These are phyloP conservation scores for Drosophila erecta DNA, from an alignment of 1,140 invertebrate genomes.

Conservation along the genomic window DNA sequence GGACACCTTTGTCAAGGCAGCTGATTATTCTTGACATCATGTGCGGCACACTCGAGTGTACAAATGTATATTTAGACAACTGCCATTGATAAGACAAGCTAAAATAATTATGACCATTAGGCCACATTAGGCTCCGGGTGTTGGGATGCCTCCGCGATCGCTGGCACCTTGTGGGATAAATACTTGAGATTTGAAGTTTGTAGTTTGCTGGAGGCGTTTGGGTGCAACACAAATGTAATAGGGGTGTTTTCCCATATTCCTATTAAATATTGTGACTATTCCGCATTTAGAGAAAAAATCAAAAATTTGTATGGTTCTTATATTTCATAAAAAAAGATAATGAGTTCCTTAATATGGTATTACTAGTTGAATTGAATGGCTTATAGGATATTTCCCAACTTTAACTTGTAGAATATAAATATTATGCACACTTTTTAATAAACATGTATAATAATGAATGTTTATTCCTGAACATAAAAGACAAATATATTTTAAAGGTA, in stretches of 20 bases:
- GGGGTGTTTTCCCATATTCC: background rate
- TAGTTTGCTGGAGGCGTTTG: conserved; percentile 3
- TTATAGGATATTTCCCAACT: too few relatives aligned
- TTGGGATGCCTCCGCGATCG: conserved; percentile 35
- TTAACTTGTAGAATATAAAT: too few relatives aligned
- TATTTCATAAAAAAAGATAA: too few relatives aligned
- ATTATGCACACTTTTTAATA: too few relatives aligned
- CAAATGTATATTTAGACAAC: conserved; percentile 70
- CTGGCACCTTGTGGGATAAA: conserved; percentile 36
- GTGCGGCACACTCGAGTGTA: conserved; percentile 35
- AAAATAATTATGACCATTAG: conserved; percentile 81
- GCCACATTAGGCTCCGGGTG: conserved; percentile 56
- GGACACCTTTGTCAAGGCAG: conserved; percentile 67
- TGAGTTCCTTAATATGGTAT: too few relatives aligned
- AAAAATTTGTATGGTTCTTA: background rate
- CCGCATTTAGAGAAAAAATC: background rate
- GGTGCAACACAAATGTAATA: conserved; percentile 11
- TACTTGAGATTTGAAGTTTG: conserved; percentile 5
- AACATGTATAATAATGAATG: too few relatives aligned
- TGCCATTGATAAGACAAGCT: conserved; percentile 68
- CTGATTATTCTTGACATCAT: conserved; percentile 59
- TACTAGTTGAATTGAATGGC: too few relatives aligned
- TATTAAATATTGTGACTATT: background rate
- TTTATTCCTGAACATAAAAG: too few relatives aligned
- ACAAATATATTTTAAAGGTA: too few relatives aligned